Percentiles rank a stretch among this genome's conserved stretches.
These are phyloP conservation scores for Hypolimnas misippus DNA, from an alignment of 2,888 invertebrate species.

Conservation along the genomic window DNA sequence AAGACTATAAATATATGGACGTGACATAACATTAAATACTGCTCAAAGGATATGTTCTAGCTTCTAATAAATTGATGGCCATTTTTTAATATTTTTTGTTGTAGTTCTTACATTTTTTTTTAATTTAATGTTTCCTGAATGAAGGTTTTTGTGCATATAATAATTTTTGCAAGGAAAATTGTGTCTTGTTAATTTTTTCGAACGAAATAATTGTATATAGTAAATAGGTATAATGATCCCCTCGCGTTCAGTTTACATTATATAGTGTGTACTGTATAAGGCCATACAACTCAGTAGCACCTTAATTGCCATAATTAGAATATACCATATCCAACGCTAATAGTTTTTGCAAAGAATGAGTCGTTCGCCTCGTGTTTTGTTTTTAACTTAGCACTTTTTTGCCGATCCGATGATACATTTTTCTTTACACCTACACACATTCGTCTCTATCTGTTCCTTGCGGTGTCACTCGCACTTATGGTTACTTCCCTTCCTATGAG, in stretches of 20 bases:
- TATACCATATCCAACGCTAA: conserved; percentile 52
- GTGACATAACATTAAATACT: conserved; percentile 16
- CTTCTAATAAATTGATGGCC: not conserved
- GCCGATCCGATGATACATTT: conserved; percentile 47
- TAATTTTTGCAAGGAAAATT: no score
- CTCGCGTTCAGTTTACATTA: no score
- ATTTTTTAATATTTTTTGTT: not conserved
- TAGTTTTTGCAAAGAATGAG: conserved; percentile 51
- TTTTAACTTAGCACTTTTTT: conserved; percentile 54
- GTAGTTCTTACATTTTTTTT: not conserved
- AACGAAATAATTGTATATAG: no score
- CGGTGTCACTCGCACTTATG: no score
- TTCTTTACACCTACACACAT: no score
- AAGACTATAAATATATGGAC: conserved; percentile 17
- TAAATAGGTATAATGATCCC: no score
- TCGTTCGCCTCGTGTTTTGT: conserved; percentile 48
- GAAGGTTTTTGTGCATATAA: no score
- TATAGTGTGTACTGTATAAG: conserved; percentile 1
- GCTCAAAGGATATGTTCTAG: not conserved
- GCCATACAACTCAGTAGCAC: conserved; percentile 27
- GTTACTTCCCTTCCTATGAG: no score
- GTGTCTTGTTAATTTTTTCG: not conserved
- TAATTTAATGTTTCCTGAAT: not conserved
- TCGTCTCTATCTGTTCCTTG: no score
- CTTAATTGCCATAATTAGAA: conserved; percentile 64